These are phyloP conservation scores for Trachythela sp. DNA, from an alignment of 64 coral and sea anemone genomes.

Conservation along the genomic window DNA sequence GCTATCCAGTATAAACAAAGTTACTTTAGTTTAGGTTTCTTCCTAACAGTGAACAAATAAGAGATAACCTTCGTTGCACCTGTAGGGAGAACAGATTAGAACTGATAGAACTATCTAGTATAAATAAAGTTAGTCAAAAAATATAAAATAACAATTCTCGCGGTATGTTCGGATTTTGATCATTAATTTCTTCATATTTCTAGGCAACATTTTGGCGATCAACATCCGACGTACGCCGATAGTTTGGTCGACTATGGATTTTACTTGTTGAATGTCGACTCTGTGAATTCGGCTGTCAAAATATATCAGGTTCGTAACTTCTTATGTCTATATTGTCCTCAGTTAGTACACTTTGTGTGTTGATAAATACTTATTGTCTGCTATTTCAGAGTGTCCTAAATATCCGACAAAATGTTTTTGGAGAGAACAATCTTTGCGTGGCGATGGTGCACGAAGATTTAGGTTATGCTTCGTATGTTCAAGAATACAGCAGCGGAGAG, in stretches of 20 bases:
- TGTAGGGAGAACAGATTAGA: no score
- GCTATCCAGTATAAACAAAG: no score
- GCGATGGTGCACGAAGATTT: conserved; percentile 20
- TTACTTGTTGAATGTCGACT: conserved; percentile 90
- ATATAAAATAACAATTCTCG: no score
- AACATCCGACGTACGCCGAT: conserved; percentile 86
- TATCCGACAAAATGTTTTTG: conserved; percentile 4
- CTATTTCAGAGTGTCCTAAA: not conserved
- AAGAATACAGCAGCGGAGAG: conserved; percentile 21
- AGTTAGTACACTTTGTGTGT: not conserved
- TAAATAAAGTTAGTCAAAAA: no score
- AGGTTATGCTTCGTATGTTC: not conserved
- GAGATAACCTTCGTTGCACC: no score
- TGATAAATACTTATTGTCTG: not conserved
- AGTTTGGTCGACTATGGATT: conserved; percentile 93
- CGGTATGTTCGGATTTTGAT: not conserved
- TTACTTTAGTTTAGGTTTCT: no score
- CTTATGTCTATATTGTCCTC: not conserved
- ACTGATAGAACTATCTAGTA: no score
- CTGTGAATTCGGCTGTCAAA: conserved; percentile 78
- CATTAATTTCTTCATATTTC: not conserved
- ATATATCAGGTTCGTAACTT: conserved; percentile 72
- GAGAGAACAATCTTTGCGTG: not conserved
- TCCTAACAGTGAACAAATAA: no score
- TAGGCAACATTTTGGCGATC: conserved; percentile 79